Conservation (phyloP, 2,113 vertebrate genomes). For the Cyprinodon tularosa region DNA sequence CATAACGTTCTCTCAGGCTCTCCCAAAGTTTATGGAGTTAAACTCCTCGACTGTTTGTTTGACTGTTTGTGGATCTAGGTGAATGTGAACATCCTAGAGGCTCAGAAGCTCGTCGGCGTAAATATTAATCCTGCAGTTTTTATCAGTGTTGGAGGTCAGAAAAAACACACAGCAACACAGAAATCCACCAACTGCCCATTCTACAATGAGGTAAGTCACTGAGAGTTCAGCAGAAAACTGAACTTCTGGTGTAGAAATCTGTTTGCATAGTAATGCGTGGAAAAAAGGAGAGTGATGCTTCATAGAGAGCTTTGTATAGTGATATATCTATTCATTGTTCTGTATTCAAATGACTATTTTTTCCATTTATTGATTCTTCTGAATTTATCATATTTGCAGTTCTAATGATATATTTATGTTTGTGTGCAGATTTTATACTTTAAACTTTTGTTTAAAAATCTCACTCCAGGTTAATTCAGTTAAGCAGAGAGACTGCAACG, state of each 20-base stretch:
- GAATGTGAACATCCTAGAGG: slow-evolving; percentile 89
- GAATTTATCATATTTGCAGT: no score
- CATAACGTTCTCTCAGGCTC: background rate
- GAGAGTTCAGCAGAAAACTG: background rate
- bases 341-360: no score
- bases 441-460: no score
- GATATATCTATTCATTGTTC: no score
- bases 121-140: slow-evolving; percentile 94
- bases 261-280: no score
- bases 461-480: no score
- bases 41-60: background rate
- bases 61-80: slow-evolving; percentile 72
- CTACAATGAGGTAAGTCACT: slow-evolving; percentile 64
- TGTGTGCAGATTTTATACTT: no score
- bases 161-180: slow-evolving; percentile 84
- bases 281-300: no score
- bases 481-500: no score
- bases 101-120: slow-evolving; percentile 91
- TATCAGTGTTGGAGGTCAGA: slow-evolving; percentile 85
- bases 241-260: background rate
- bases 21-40: background rate
- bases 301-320: no score
- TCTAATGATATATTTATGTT: no score
- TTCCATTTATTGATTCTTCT: no score
- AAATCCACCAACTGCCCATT: slow-evolving; percentile 80